A percentile compares a stretch with the other conserved stretches of the same genome.
Evolutionary conservation across 2,888 invertebrate genomes (phyloP).

Genomic region (Cerceris ruficornis): DNA sequence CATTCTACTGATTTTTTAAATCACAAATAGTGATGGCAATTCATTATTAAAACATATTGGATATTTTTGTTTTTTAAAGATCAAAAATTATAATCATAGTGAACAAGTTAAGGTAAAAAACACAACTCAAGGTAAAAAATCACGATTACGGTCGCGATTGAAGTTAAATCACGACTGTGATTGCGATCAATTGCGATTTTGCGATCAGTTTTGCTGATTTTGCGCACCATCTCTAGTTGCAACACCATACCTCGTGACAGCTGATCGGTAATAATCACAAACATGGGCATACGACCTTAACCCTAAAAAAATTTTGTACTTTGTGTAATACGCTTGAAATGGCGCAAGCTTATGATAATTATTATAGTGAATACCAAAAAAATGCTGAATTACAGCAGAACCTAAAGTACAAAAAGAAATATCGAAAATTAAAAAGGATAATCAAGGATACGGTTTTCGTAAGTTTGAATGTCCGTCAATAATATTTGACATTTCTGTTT

Average conservation of each 20-base stretch:
- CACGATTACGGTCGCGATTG: too few relatives aligned
- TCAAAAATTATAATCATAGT: too few relatives aligned
- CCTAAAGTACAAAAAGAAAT: conserved; percentile 85
- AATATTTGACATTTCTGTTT: conserved; percentile 4
- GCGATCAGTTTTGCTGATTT: too few relatives aligned
- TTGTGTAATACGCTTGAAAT: conserved; percentile 58
- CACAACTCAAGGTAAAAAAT: too few relatives aligned
- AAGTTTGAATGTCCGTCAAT: conserved; percentile 78
- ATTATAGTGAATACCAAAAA: conserved; percentile 75
- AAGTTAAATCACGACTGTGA: too few relatives aligned
- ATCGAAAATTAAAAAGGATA: conserved; percentile 85
- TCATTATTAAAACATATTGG: too few relatives aligned
- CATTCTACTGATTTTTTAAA: too few relatives aligned
- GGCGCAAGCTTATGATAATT: conserved; percentile 74
- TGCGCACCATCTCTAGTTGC: too few relatives aligned
- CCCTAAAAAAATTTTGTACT: conserved; percentile 15
- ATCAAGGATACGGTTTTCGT: conserved; percentile 87
- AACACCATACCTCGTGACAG: conserved; percentile 7
- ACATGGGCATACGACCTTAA: conserved; percentile 25
- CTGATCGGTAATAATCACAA: conserved; percentile 11
- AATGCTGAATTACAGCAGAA: conserved; percentile 80
- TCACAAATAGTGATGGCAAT: too few relatives aligned
- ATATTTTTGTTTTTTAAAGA: too few relatives aligned
- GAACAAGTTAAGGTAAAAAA: too few relatives aligned
- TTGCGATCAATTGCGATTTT: too few relatives aligned